These are phyloP conservation scores for Patagioenas fasciata DNA, from an alignment of 2,113 vertebrate genomes.

Conservation along the genomic window DNA sequence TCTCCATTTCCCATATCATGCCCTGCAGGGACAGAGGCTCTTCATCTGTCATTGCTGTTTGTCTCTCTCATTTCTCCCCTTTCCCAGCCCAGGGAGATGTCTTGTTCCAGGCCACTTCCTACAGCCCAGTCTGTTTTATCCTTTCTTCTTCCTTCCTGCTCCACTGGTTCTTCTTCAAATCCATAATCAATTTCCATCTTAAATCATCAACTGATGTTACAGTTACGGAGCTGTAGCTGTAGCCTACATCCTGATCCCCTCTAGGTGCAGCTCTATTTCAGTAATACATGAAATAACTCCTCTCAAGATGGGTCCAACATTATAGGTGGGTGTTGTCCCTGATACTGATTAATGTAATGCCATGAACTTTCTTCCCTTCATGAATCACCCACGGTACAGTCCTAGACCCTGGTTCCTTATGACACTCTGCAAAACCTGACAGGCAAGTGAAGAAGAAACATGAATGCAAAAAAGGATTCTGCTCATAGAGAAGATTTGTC, in stretches of 20 bases:
- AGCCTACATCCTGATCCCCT: neutral
- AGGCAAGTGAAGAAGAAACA: neutral
- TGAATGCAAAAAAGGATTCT: neutral
- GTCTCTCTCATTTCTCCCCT: neutral
- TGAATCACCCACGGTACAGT: neutral
- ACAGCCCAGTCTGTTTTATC: neutral
- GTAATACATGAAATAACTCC: neutral
- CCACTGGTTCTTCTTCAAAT: neutral
- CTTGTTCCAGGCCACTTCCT: neutral
- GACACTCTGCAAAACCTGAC: neutral
- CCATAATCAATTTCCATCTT: neutral
- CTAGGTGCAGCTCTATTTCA: fast-evolving
- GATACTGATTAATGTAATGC: neutral
- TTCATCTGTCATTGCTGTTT: neutral
- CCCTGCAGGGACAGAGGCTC: neutral
- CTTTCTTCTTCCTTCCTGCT: neutral
- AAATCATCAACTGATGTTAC: neutral
- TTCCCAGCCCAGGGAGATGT: neutral
- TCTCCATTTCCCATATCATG: neutral
- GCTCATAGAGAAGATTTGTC: neutral
- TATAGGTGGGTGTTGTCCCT: neutral
- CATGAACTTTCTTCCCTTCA: neutral
- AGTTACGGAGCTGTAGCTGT: neutral
- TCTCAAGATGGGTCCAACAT: neutral
- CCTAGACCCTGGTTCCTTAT: neutral